These are phyloP conservation scores for Escarpia spicata DNA, from an alignment of 2,888 invertebrate genomes.

Conservation along the genomic window DNA sequence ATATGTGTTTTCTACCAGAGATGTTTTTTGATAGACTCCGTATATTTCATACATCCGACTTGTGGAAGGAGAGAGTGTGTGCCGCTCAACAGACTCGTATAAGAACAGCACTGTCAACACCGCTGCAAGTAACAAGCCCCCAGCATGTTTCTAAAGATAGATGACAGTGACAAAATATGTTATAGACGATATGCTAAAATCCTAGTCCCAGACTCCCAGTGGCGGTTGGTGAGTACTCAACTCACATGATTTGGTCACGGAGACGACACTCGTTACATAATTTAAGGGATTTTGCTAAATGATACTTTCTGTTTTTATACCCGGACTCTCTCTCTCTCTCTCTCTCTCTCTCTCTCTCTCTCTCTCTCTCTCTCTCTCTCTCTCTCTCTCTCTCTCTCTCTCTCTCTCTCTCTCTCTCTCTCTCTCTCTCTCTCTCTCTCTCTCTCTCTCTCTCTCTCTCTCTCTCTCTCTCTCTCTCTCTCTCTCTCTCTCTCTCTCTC, in stretches of 20 bases:
- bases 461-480: background rate
- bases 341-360: background rate
- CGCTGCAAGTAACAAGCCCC: background rate
- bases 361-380: background rate
- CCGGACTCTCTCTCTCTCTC: constrained; percentile 13
- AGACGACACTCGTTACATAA: too few species aligned
- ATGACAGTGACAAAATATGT: background rate
- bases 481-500: background rate
- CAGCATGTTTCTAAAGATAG: background rate
- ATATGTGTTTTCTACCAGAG: background rate
- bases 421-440: background rate
- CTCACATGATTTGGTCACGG: background rate
- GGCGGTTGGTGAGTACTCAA: background rate
- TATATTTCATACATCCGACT: background rate
- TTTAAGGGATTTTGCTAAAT: too few species aligned
- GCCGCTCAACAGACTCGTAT: background rate
- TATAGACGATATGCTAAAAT: background rate
- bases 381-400: background rate
- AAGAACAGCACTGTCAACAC: background rate
- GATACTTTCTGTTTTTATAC: constrained; percentile 22
- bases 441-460: background rate
- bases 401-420: background rate
- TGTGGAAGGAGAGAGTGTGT: background rate
- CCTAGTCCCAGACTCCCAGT: background rate
- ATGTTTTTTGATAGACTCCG: too few species aligned